Base-by-base conservation (phyloP, 1,140 invertebrate genomes). In the Drosophila pandora region DNA sequence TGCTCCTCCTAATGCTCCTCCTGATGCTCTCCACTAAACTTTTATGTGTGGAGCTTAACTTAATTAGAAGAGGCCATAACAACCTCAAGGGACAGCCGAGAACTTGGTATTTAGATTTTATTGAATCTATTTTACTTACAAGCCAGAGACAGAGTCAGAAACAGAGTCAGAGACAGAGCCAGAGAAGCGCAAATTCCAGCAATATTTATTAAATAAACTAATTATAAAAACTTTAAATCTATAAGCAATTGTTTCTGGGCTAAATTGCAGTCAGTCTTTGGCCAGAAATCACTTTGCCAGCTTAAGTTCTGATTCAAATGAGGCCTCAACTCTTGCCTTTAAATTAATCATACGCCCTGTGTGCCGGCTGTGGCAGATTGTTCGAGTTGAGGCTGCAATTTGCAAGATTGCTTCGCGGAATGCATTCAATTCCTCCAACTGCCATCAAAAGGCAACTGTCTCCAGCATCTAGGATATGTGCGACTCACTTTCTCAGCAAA, bases 281-380 rank as follows among this genome's bases (percentile, higher is more conserved):
- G 17, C 17, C 17, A 17, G 17, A 17, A 1, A 17, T 0, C 17
- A 17, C 17, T 17, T 1, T 17, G 17, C 17, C 17, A 17, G 17
- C 17, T 17, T 0, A 17, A 17, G 17, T 17, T 17, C 17, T 17
- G 17, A 17, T 17, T 17, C 0, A 17, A 17, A 17, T 17, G 17
- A 17, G 17, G 17, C 17, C 17, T 17, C 17, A 17, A 17, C 17
- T 17, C 17, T 17, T 17, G 17, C 17, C 17, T 85, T 87, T 87
- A 88, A 87, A 87, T 88, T 88, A 87, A 87, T 87, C 82, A 87
- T 87, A 87, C 82, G 83, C 83, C 82, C 65, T 68, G 78, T 85
- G 61, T 65, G 74, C 61, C 7, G 3, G 39, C 52, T 22, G 8
- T 47, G 60, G 45, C 21, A 52, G 25, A 28, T 28, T 58, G 48